Evolutionary conservation across 2,888 invertebrate species (phyloP).

Genomic region (Acleris emargana): DNA sequence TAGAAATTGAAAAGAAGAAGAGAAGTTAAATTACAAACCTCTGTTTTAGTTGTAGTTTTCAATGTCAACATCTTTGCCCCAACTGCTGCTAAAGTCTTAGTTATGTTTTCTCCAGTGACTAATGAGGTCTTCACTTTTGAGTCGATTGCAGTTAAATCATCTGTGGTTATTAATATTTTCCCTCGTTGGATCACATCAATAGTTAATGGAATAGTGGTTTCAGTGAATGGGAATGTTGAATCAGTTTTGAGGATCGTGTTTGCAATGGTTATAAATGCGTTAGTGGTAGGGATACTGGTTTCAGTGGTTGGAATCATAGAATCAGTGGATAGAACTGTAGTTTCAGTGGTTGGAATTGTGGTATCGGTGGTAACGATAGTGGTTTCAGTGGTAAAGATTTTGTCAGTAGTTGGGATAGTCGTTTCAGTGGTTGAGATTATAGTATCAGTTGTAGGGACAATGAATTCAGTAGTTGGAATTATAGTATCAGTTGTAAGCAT

Average conservation of each 20-base stretch:
- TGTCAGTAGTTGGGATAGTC: no score
- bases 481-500: background rate
- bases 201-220: background rate
- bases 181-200: background rate
- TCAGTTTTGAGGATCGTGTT: background rate
- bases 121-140: background rate
- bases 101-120: background rate
- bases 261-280: slow-evolving; percentile 2
- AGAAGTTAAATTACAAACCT: background rate
- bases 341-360: background rate
- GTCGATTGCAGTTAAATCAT: background rate
- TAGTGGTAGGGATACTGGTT: background rate
- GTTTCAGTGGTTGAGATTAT: background rate
- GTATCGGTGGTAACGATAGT: no score
- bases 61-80: background rate
- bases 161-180: no score
- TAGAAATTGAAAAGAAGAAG: no score
- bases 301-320: background rate
- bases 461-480: slow-evolving; percentile 1
- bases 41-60: background rate
- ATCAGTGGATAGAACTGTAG: background rate
- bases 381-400: no score
- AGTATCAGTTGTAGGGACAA: background rate
- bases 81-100: background rate
- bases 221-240: background rate